Evolutionary conservation across 2,888 invertebrate species (phyloP).

Genomic region (Leptinotarsa tumamoca): DNA sequence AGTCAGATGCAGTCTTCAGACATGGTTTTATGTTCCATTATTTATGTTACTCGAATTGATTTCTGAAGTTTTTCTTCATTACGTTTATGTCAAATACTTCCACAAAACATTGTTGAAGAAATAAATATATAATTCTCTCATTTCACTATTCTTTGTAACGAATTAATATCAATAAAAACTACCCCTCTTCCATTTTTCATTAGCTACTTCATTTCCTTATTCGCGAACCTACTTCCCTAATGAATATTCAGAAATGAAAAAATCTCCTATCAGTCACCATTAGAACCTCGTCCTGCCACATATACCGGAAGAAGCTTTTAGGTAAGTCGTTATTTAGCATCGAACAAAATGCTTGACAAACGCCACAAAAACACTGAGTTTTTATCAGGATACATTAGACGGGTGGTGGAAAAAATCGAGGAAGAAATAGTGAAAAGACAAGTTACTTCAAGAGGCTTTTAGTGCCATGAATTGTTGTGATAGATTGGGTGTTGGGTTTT

Average conservation of each 20-base stretch:
- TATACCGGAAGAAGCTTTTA: constrained; percentile 14
- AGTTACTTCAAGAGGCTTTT: constrained; percentile 28
- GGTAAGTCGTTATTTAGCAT: constrained; percentile 24
- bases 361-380: constrained; percentile 1
- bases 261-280: constrained; percentile 16
- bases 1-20: no score
- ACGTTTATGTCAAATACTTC: no score
- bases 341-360: constrained; percentile 10
- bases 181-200: not conserved
- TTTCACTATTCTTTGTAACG: no score
- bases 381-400: constrained; percentile 27
- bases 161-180: no score
- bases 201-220: not conserved
- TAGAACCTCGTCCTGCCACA: not conserved
- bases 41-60: no score
- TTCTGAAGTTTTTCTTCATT: no score
- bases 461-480: constrained; percentile 23
- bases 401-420: not conserved
- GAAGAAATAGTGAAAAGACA: constrained; percentile 17
- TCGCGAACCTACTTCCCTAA: not conserved
- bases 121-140: no score
- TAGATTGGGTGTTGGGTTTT: constrained; percentile 25
- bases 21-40: no score
- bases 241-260: constrained; percentile 18
- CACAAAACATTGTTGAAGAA: no score